Evolutionary conservation across 2,113 vertebrate genomes (phyloP).

Genomic region (Tachycineta bicolor): DNA sequence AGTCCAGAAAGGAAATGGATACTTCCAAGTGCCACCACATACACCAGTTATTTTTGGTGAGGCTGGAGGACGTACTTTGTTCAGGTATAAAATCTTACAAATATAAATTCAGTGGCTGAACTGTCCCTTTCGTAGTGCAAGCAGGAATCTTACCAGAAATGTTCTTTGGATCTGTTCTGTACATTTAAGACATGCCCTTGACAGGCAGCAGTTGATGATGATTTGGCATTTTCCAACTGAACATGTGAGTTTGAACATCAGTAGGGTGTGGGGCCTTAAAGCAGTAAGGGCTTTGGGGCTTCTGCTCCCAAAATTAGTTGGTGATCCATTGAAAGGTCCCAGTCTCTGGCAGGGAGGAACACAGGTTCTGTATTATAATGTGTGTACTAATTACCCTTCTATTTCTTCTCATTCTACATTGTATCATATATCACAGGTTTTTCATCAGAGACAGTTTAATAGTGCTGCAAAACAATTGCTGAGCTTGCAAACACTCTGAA

Average conservation of each 20-base stretch:
- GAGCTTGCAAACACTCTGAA: not conserved
- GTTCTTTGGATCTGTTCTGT: not conserved
- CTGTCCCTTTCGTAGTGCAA: not conserved
- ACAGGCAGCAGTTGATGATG: not conserved
- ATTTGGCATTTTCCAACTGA: not conserved
- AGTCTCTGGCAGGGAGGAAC: not conserved
- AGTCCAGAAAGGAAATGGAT: slow-evolving; percentile 98
- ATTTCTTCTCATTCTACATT: not conserved
- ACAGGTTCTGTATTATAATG: not conserved
- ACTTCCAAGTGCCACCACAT: slow-evolving; percentile 98
- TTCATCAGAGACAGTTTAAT: not conserved
- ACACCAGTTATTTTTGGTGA: slow-evolving; percentile 98
- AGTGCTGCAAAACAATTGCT: not conserved
- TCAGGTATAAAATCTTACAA: slow-evolving; percentile 79
- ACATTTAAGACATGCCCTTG: not conserved
- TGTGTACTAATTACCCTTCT: not conserved
- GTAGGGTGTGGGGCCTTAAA: not conserved
- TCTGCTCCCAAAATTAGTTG: not conserved
- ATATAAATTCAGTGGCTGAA: not conserved
- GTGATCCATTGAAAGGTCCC: not conserved
- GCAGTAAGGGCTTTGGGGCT: not conserved
- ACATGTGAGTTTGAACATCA: not conserved
- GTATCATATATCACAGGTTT: too few relatives aligned
- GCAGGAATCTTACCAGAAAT: not conserved
- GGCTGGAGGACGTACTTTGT: slow-evolving; percentile 94